Evolutionary conservation across 2,113 vertebrate genomes (phyloP).

Genomic region (Sialia sialis): DNA sequence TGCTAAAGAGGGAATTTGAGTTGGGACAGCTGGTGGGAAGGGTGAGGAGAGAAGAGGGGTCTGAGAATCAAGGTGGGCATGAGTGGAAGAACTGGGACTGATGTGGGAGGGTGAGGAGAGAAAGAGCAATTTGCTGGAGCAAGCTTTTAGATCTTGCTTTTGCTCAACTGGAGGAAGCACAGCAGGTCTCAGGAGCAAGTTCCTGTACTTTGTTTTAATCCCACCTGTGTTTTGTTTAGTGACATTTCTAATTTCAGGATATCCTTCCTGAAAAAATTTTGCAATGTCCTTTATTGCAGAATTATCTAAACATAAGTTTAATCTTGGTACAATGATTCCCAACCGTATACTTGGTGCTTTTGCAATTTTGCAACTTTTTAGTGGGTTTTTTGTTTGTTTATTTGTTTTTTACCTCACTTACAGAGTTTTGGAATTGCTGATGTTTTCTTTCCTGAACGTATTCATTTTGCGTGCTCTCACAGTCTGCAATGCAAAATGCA

Average conservation of each 20-base stretch:
- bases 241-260: neutral
- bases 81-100: neutral
- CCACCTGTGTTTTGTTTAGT: neutral
- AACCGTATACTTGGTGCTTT: neutral
- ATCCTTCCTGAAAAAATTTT: neutral
- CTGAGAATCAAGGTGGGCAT: neutral
- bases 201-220: neutral
- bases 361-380: neutral
- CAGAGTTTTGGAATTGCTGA: neutral
- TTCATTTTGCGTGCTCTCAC: neutral
- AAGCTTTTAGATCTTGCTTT: neutral
- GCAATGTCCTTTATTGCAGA: neutral
- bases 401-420: neutral
- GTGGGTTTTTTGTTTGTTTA: neutral
- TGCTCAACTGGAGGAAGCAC: neutral
- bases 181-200: neutral
- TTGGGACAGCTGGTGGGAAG: neutral
- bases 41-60: neutral
- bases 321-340: neutral
- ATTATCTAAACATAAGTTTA: neutral
- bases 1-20: neutral
- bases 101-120: rapidly evolving
- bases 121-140: neutral
- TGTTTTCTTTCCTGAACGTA: neutral
- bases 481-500: neutral